phyloP scores from a whole-genome alignment of 2,888 invertebrate species.

The Abrostola tripartita region DNA sequence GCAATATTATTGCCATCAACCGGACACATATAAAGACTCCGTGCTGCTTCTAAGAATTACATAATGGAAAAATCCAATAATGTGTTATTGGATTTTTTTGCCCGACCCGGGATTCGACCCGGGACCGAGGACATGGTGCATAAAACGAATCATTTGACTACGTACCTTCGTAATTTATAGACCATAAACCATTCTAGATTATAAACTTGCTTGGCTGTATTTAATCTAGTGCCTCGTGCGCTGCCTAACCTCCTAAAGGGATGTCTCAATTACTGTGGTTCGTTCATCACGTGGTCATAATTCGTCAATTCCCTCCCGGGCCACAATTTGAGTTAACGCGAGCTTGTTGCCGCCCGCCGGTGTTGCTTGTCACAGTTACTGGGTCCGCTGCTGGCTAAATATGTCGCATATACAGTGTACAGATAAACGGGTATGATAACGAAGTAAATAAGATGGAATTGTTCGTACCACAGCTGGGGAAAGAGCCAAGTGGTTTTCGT shows the following conservation, averaged over 20 bases:
- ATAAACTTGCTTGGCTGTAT: background rate
- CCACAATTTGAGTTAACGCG: slow-evolving; percentile 11
- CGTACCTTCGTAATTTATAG: too few relatives aligned
- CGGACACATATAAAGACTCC: too few relatives aligned
- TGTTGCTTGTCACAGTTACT: slow-evolving; percentile 22
- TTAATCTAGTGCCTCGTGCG: background rate
- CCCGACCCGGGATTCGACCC: too few relatives aligned
- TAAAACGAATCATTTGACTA: too few relatives aligned
- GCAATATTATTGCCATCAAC: too few relatives aligned
- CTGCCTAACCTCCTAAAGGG: background rate
- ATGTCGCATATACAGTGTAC: slow-evolving; percentile 1
- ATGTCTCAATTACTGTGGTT: slow-evolving; percentile 21
- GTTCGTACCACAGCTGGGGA: too few relatives aligned
- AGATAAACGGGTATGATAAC: background rate
- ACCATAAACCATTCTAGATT: too few relatives aligned
- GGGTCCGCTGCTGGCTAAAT: background rate
- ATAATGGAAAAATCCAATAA: too few relatives aligned
- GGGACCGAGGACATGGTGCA: too few relatives aligned
- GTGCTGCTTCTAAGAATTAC: too few relatives aligned
- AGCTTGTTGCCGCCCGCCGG: slow-evolving; percentile 14
- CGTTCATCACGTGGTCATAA: slow-evolving; percentile 33
- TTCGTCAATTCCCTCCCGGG: slow-evolving; percentile 24
- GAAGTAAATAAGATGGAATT: background rate
- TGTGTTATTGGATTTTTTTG: too few relatives aligned
- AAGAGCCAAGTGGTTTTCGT: too few relatives aligned